A percentile compares a stretch with the other conserved stretches of the same genome.
Conservation (phyloP, 2,888 invertebrate species). For the Cephus nigrinus region DNA sequence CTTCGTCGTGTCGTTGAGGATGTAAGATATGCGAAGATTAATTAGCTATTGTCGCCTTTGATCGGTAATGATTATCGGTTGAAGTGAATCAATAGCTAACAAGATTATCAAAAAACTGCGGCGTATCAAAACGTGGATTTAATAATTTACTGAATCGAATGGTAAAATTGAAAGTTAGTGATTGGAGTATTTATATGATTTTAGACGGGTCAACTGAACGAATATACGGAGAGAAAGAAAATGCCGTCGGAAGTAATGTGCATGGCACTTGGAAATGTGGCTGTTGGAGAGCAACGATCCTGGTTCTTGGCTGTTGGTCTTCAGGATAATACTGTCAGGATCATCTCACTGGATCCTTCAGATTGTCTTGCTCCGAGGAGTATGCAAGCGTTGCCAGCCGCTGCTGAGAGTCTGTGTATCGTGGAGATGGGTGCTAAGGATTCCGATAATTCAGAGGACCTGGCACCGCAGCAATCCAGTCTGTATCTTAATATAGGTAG, state of each 20-base stretch:
- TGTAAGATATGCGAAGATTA: conserved; percentile 57
- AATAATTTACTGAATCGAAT: background rate
- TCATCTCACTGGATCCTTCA: conserved; percentile 95
- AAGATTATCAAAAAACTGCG: background rate
- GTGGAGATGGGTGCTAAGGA: conserved; percentile 89
- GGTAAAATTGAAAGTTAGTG: background rate
- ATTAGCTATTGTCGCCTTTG: conserved; percentile 63
- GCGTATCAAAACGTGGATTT: background rate
- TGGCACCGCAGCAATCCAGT: conserved; percentile 75
- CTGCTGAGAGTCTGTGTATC: conserved; percentile 96
- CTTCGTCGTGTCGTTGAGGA: conserved; percentile 42
- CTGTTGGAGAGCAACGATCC: conserved; percentile 93
- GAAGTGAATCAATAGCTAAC: conserved; percentile 20
- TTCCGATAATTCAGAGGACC: conserved; percentile 69
- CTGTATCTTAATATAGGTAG: conserved; percentile 92
- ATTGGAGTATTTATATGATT: conserved; percentile 39
- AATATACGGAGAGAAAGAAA: conserved; percentile 97
- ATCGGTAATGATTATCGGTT: conserved; percentile 27
- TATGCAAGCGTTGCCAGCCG: conserved; percentile 96
- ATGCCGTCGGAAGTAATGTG: conserved; percentile 98
- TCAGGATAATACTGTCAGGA: conserved; percentile 95
- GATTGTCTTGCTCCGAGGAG: conserved; percentile 95
- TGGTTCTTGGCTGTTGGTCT: conserved; percentile 97
- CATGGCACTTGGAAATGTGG: conserved; percentile 97
- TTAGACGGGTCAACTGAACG: conserved; percentile 96